These are phyloP conservation scores for Pardalotus punctatus DNA, from an alignment of 2,113 vertebrate species.

Conservation along the genomic window DNA sequence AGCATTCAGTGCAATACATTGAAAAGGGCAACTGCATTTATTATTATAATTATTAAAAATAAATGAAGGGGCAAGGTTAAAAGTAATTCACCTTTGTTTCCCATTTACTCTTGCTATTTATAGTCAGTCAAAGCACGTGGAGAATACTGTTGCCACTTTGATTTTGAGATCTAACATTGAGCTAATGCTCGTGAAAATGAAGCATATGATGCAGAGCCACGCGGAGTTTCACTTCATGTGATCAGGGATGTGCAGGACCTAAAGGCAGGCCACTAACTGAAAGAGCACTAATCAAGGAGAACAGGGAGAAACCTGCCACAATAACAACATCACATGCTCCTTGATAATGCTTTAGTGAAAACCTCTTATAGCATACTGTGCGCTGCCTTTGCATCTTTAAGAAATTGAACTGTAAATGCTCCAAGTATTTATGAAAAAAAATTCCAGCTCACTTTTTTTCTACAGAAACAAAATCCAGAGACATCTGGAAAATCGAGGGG, in stretches of 20 bases:
- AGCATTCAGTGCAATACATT: not conserved
- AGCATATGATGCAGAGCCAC: slow-evolving; percentile 25
- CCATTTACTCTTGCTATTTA: not conserved
- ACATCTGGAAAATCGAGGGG: not conserved
- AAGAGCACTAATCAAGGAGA: slow-evolving; percentile 26
- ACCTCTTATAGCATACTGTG: not conserved
- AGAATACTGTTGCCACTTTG: not conserved
- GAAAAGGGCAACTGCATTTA: not conserved
- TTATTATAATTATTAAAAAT: slow-evolving; percentile 19
- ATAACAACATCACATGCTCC: slow-evolving; percentile 12
- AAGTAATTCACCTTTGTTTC: slow-evolving; percentile 29
- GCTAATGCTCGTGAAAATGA: not conserved
- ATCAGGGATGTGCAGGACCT: slow-evolving; percentile 8
- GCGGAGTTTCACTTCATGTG: not conserved
- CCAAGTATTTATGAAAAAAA: not conserved
- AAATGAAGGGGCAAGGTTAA: slow-evolving; percentile 23
- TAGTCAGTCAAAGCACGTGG: not conserved
- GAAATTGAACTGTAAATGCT: not conserved
- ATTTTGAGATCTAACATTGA: slow-evolving; percentile 4
- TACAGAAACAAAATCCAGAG: not conserved
- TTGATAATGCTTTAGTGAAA: slow-evolving; percentile 7
- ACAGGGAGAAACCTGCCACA: slow-evolving; percentile 45
- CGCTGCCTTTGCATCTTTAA: not conserved
- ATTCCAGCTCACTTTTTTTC: not conserved
- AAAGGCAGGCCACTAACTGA: slow-evolving; percentile 31